Conservation (phyloP, 1,140 invertebrate species). For the Achatina immaculata region DNA sequence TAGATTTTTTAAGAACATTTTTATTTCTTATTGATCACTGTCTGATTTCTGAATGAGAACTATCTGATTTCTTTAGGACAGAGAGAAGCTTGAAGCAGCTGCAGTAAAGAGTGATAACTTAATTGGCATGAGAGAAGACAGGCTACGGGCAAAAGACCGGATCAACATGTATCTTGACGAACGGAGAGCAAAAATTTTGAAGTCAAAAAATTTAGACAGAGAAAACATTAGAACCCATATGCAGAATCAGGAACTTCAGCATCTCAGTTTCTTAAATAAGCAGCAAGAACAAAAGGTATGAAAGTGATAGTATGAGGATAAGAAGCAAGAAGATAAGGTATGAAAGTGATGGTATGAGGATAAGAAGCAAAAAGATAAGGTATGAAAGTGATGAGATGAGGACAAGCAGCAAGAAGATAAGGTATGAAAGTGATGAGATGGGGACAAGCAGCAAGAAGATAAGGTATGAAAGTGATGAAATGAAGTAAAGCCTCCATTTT, state of each 20-base stretch:
- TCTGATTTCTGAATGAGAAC: no score
- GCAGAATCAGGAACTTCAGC: conserved; percentile 58
- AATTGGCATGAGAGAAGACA: conserved; percentile 58
- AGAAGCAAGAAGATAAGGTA: no score
- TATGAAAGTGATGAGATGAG: neutral
- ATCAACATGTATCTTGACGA: conserved; percentile 63
- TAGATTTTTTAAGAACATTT: neutral
- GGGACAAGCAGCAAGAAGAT: neutral
- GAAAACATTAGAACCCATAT: conserved; percentile 52
- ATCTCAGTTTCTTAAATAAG: conserved; percentile 59
- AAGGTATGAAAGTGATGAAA: neutral
- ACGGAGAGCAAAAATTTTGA: conserved; percentile 53
- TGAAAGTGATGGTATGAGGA: no score
- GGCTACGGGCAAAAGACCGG: conserved; percentile 62
- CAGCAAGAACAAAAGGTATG: conserved; percentile 57
- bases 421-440: neutral
- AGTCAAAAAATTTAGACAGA: conserved; percentile 56
- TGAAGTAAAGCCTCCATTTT: no score
- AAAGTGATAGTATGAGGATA: neutral
- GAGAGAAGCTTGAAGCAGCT: conserved; percentile 61
- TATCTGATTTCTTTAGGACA: conserved; percentile 49
- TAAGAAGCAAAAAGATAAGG: no score
- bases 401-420: neutral
- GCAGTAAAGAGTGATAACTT: conserved; percentile 64
- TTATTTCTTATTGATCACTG: neutral